Evolutionary conservation across 2,797 vertebrate genomes (phyloP).

Genomic region (Ceryle rudis): DNA sequence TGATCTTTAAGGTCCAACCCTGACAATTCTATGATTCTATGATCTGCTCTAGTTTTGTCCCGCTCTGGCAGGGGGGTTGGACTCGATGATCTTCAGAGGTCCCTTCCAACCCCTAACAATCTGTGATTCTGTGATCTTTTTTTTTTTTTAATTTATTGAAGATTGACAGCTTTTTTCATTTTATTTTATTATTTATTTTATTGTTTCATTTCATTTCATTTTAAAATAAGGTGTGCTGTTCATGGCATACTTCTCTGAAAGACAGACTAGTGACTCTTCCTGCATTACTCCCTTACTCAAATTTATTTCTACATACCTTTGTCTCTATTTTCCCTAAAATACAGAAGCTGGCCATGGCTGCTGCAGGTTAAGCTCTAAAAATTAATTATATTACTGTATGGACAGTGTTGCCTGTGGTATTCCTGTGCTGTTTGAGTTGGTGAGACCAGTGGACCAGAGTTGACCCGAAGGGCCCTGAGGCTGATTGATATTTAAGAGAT

Average conservation of each 20-base stretch:
- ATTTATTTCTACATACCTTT: neutral
- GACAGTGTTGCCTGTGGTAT: accelerated
- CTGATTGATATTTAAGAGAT: neutral
- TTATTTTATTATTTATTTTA: neutral
- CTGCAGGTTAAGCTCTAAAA: neutral
- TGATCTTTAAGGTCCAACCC: too few relatives aligned
- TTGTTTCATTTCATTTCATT: too few relatives aligned
- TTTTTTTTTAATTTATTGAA: neutral
- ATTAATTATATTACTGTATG: neutral
- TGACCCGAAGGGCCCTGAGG: neutral
- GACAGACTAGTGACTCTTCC: neutral
- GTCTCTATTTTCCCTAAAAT: neutral
- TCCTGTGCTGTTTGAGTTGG: neutral
- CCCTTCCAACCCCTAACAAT: too few relatives aligned
- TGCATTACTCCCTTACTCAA: neutral
- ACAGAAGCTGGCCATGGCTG: neutral
- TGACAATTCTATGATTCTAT: too few relatives aligned
- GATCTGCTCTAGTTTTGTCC: too few relatives aligned
- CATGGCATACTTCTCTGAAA: neutral
- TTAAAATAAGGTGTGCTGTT: neutral
- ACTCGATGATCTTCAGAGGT: too few relatives aligned
- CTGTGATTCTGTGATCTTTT: neutral
- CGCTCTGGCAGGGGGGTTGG: too few relatives aligned
- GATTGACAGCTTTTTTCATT: neutral
- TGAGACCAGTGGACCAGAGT: neutral